Percentiles rank a stretch among this genome's conserved stretches.
Evolutionary conservation across 2,113 vertebrate species (phyloP).

Genomic region (Amphiprion ocellaris): DNA sequence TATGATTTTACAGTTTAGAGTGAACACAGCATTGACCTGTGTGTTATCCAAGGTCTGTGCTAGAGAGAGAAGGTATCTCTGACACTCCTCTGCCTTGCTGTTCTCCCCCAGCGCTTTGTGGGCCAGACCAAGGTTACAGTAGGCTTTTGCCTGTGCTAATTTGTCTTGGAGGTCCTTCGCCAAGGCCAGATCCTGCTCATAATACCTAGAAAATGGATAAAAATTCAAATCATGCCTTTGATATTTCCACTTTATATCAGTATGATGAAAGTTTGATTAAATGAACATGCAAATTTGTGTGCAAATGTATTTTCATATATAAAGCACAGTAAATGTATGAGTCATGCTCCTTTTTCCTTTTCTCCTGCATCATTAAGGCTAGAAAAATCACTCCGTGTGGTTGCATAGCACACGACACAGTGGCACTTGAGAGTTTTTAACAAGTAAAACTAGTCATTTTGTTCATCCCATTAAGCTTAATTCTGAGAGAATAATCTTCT

Average conservation of each 20-base stretch:
- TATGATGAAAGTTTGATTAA: too few species aligned
- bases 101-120: slow-evolving; percentile 94
- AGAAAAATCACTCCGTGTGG: too few species aligned
- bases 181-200: slow-evolving; percentile 94
- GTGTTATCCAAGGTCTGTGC: slow-evolving; percentile 93
- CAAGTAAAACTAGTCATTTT: too few species aligned
- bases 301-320: too few species aligned
- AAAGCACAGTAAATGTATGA: too few species aligned
- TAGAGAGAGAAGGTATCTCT: slow-evolving; percentile 92
- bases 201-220: slow-evolving; percentile 79
- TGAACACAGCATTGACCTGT: slow-evolving; percentile 76
- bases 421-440: background rate
- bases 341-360: too few species aligned
- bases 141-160: slow-evolving; percentile 95
- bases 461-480: background rate
- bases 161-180: slow-evolving; percentile 97
- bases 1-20: background rate
- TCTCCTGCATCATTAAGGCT: too few species aligned
- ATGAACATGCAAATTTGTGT: too few species aligned
- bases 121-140: slow-evolving; percentile 96
- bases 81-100: slow-evolving; percentile 94
- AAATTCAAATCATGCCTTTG: background rate
- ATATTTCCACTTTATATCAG: background rate
- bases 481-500: background rate
- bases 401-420: background rate